Evolutionary conservation across 2,797 vertebrate genomes (phyloP), one percentile per base, ranked within the genome.

Genomic region (Neosilurus hyrtlii): DNA sequence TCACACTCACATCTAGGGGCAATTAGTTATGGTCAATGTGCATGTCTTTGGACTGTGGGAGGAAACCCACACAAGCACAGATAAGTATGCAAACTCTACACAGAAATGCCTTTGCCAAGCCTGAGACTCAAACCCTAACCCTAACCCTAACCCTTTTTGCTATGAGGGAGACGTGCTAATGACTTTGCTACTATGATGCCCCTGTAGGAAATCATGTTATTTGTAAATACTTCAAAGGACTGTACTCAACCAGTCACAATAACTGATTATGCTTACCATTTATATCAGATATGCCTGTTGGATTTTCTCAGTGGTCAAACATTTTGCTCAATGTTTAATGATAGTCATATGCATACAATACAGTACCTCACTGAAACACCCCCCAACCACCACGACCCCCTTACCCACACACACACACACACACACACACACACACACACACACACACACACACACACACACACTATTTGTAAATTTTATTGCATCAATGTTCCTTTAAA

Each of bases 241-340:
- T 76, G 22, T 84, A 35, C 52, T 43, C 57, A 80, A 59, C 52
- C 14, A 68, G 74, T 75, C 75, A 51, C 24, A 81, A 63, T 71
- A 84, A 80, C 26, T 67, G 59, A 56, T 80, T 26, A 81, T 79
- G 80, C 80, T 77, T 80, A 59, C 75, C 56, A 88, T 73, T 87
- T 86, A 89, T 87, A 85, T 86, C 87, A 43, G 61, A 43, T 65
- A 43, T 85, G 84, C 68, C 70, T 82, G 71, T 62, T 85, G 84
- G 82, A 86, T 85, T 88, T 88, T 82, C 65, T 57, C 78, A 59
- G 76, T 71, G 74, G 75, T 85, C 85, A 86, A 54, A 82, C 49
- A 30, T 81, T 85, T 84, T 79, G 72, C 83, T 87, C 70, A 80
- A 71, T 83, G 14, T 77, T 81, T 89, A 89, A 89, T 89, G 87